A percentile compares a stretch with the other conserved stretches of the same genome.
These are phyloP conservation scores for Trachelus troglodyta DNA, from an alignment of 2,888 invertebrate genomes.

Conservation along the genomic window DNA sequence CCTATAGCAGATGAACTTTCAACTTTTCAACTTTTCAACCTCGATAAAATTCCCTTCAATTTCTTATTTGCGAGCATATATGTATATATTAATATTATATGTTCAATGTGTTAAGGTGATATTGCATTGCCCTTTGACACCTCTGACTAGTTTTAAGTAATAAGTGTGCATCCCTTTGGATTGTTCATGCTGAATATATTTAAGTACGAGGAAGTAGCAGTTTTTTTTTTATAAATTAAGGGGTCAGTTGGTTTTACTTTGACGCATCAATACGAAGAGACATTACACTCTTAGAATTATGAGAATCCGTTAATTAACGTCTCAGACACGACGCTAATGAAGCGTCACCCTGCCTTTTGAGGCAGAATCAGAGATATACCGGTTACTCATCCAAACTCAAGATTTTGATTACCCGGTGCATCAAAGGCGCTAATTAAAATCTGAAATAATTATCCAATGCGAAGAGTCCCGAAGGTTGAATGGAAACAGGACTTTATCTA, in stretches of 20 bases:
- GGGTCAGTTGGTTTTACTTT: background rate
- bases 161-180: background rate
- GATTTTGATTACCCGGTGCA: conserved; percentile 52
- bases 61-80: background rate
- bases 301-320: conserved; percentile 33
- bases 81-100: background rate
- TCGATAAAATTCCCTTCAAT: conserved; percentile 6
- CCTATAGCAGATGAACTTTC: conserved; percentile 29
- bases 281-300: background rate
- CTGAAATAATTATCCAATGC: conserved; percentile 38
- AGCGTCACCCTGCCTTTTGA: conserved; percentile 49
- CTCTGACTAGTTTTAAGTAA: background rate
- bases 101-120: background rate
- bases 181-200: background rate
- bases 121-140: background rate
- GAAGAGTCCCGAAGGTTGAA: background rate
- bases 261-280: background rate
- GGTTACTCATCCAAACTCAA: conserved; percentile 33
- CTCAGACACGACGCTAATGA: conserved; percentile 47
- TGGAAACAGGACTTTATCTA: background rate
- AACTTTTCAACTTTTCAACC: background rate
- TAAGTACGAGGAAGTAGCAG: too few species aligned
- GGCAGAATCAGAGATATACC: conserved; percentile 28
- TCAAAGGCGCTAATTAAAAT: conserved; percentile 25
- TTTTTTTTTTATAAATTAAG: background rate